phyloP scores from a whole-genome alignment of 2,888 invertebrate species.

The Oscheius sp. region DNA sequence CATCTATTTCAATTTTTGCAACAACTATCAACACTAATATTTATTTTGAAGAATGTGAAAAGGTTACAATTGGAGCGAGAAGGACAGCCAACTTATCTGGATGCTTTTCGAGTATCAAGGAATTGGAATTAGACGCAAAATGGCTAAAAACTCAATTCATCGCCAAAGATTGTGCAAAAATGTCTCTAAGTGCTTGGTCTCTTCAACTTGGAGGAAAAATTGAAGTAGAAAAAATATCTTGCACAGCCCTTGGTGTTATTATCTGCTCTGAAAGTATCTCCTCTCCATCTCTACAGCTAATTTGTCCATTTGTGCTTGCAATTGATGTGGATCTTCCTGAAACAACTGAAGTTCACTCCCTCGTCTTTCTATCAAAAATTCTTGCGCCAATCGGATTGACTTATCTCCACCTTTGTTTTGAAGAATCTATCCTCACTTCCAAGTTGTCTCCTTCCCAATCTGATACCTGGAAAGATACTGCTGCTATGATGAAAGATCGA shows the following conservation, averaged over 20 bases:
- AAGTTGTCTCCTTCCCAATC: slow-evolving; percentile 8
- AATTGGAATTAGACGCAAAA: slow-evolving; percentile 27
- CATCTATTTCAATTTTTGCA: slow-evolving; percentile 1
- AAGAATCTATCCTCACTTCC: slow-evolving; percentile 5
- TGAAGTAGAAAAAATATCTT: slow-evolving; percentile 18
- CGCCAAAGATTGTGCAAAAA: neutral
- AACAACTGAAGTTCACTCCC: slow-evolving; percentile 24
- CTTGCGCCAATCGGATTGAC: slow-evolving; percentile 22
- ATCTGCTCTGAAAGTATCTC: slow-evolving; percentile 31
- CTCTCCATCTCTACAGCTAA: slow-evolving; percentile 24
- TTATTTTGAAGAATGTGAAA: slow-evolving; percentile 18
- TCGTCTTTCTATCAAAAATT: slow-evolving; percentile 26
- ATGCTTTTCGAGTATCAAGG: neutral
- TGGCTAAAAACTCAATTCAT: slow-evolving; percentile 8
- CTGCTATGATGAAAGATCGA: slow-evolving; percentile 37
- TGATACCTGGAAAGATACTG: slow-evolving; percentile 35
- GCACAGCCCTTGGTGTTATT: slow-evolving; percentile 36
- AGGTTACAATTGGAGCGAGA: slow-evolving; percentile 22
- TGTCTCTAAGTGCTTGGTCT: slow-evolving; percentile 23
- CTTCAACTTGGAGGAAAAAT: slow-evolving; percentile 7
- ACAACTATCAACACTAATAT: slow-evolving; percentile 6
- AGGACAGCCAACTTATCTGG: slow-evolving; percentile 9
- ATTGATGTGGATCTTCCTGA: slow-evolving; percentile 25
- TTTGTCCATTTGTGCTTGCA: slow-evolving; percentile 40
- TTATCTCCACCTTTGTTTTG: slow-evolving; percentile 45